Conservation (phyloP, 2,113 vertebrate species). For the Andinoacara biseriatus region DNA sequence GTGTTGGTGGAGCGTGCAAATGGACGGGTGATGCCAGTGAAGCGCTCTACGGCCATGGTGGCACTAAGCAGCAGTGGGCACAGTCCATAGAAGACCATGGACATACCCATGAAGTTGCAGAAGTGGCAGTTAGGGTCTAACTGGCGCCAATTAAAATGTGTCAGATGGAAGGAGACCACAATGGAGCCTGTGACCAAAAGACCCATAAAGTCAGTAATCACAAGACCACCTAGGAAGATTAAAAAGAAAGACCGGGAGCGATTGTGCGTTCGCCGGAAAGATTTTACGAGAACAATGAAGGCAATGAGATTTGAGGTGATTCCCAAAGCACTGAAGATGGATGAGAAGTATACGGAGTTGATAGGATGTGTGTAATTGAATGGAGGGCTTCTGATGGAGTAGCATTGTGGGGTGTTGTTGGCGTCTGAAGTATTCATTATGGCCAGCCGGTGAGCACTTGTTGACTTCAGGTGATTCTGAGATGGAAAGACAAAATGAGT, state of each 20-base stretch:
- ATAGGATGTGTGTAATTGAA: conserved; percentile 59
- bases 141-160: conserved; percentile 80
- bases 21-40: conserved; percentile 89
- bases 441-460: background rate
- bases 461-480: conserved; percentile 3
- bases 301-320: conserved; percentile 93
- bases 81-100: conserved; percentile 96
- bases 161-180: conserved; percentile 86
- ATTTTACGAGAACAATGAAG: conserved; percentile 83
- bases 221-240: conserved; percentile 89
- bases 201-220: conserved; percentile 94
- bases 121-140: conserved; percentile 88
- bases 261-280: conserved; percentile 78
- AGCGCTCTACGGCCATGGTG: conserved; percentile 91
- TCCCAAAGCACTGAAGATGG: conserved; percentile 83
- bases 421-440: conserved; percentile 45
- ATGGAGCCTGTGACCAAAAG: conserved; percentile 88
- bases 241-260: conserved; percentile 89
- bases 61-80: conserved; percentile 90
- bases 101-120: conserved; percentile 92
- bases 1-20: conserved; percentile 82
- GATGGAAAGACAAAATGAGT: background rate
- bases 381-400: conserved; percentile 69
- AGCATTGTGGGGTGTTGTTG: conserved; percentile 71
- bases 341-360: conserved; percentile 83